A percentile compares a stretch with the other conserved stretches of the same genome.
Evolutionary conservation across 1,140 invertebrate genomes (phyloP).

Genomic region (Drosophila kurseongensis): DNA sequence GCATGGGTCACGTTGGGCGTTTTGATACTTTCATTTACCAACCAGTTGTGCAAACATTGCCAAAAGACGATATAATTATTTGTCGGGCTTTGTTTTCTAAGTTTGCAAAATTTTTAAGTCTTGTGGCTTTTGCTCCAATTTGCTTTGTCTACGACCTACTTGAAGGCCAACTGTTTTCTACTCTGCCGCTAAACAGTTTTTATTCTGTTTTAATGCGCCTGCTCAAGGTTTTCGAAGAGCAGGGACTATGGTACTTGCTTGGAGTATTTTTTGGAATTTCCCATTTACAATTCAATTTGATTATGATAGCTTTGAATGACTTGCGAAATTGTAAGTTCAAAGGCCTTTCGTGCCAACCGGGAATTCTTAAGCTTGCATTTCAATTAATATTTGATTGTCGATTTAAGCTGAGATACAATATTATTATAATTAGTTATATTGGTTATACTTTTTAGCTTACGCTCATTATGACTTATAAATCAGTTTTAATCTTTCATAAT

Average conservation of each 20-base stretch:
- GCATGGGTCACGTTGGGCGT: neutral
- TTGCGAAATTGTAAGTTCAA: too few species aligned
- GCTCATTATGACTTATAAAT: too few species aligned
- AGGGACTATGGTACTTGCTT: neutral
- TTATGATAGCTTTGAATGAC: neutral
- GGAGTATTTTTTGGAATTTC: neutral
- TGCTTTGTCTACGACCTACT: neutral
- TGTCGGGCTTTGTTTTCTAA: conserved; percentile 6
- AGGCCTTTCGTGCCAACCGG: too few species aligned
- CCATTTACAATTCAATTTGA: neutral
- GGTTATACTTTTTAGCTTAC: too few species aligned
- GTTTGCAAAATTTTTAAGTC: conserved; percentile 23
- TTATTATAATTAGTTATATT: too few species aligned
- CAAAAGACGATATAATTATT: conserved; percentile 45
- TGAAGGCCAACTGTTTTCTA: conserved; percentile 10
- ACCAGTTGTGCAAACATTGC: conserved; percentile 69
- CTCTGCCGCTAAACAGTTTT: neutral
- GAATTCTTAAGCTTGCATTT: too few species aligned
- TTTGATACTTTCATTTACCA: conserved; percentile 16
- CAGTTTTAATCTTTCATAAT: too few species aligned
- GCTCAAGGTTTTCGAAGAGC: neutral
- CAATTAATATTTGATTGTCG: too few species aligned
- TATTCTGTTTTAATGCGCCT: neutral
- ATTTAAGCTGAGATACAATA: too few species aligned
- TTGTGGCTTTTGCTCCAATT: conserved; percentile 8